phyloP scores from a whole-genome alignment of 2,797 vertebrate species.

The Hypotaenidia okinawae region DNA sequence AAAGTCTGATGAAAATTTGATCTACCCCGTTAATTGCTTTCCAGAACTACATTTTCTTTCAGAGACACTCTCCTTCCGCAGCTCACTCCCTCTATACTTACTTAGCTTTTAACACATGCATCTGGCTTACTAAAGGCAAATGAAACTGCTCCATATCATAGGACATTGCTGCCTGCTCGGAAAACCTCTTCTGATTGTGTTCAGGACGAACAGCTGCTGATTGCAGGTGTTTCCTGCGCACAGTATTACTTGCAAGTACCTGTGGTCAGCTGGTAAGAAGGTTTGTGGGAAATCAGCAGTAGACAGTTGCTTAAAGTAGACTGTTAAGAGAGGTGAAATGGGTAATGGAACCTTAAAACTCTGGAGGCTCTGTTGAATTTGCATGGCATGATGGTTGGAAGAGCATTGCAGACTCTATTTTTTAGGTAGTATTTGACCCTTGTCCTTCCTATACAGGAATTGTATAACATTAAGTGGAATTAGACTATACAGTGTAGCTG shows the following conservation, averaged over 20 bases:
- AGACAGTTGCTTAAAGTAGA: not conserved
- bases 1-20: not conserved
- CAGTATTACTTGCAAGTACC: not conserved
- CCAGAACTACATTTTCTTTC: not conserved
- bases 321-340: not conserved
- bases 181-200: not conserved
- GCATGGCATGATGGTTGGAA: not conserved
- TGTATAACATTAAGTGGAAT: not conserved
- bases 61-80: not conserved
- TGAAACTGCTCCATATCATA: not conserved
- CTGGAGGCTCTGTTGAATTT: not conserved
- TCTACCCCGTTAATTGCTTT: not conserved
- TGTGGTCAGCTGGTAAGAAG: not conserved
- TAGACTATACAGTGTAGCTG: not conserved
- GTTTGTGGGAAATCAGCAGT: not conserved
- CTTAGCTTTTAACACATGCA: not conserved
- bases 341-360: not conserved
- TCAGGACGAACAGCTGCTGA: not conserved
- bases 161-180: not conserved
- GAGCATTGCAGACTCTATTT: not conserved
- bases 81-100: not conserved
- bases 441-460: not conserved
- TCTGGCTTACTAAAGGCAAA: not conserved
- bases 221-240: not conserved
- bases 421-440: not conserved